Conservation (phyloP, 2,113 vertebrate genomes). For the Bungarus multicinctus region DNA sequence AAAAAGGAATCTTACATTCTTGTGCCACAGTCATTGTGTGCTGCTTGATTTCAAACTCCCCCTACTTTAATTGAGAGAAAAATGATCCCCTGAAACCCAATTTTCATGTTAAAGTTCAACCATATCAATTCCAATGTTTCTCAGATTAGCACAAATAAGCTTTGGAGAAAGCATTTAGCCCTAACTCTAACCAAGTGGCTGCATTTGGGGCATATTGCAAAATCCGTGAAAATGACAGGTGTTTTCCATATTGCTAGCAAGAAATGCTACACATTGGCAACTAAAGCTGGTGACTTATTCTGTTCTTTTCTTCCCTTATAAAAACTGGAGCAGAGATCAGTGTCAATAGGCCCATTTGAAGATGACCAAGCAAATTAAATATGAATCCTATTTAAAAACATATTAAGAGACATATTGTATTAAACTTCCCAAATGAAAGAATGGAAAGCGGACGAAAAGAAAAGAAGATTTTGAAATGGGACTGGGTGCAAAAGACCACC, state of each 20-base stretch:
- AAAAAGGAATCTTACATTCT: conserved; percentile 15
- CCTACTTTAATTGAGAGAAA: conserved; percentile 5
- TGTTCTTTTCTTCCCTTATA: not conserved
- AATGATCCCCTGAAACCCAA: conserved; percentile 36
- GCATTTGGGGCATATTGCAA: no score
- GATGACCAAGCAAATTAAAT: not conserved
- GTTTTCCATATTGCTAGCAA: not conserved
- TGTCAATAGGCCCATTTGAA: not conserved
- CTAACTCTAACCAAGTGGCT: not conserved
- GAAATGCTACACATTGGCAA: not conserved
- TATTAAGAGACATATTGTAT: not conserved
- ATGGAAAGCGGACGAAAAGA: not conserved
- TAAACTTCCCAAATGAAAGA: not conserved
- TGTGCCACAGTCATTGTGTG: conserved; percentile 24
- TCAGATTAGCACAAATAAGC: not conserved
- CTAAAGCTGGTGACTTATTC: not conserved
- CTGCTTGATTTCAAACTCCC: conserved; percentile 14
- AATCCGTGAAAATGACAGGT: not conserved
- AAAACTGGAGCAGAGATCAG: not conserved
- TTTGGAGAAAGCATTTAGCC: not conserved
- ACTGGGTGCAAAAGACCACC: not conserved
- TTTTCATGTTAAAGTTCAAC: conserved; percentile 23
- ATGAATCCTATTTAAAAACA: not conserved
- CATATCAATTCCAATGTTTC: conserved; percentile 52
- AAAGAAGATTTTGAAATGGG: not conserved